Evolutionary conservation across 37 sponge, comb jelly and placozoan species (phyloP).

Genomic region (Halichondria panicea): DNA sequence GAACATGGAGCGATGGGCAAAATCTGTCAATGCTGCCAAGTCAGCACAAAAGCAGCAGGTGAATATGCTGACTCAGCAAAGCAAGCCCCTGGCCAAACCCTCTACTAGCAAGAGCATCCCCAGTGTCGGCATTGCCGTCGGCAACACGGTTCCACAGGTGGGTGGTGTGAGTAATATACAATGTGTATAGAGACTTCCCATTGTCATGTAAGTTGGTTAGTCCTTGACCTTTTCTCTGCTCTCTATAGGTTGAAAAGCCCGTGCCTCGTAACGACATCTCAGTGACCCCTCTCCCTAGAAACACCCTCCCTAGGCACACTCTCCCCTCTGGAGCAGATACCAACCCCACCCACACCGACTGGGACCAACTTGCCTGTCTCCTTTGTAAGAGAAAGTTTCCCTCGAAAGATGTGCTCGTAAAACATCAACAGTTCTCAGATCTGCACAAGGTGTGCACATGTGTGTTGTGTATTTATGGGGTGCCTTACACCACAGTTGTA

Average conservation of each 20-base stretch:
- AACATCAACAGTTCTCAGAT: slow-evolving; percentile 92
- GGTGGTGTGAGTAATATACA: neutral
- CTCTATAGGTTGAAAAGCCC: too few species aligned
- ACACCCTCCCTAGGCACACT: too few species aligned
- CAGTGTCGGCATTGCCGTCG: slow-evolving; percentile 1
- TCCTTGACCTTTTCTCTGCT: neutral
- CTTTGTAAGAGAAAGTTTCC: slow-evolving; percentile 97
- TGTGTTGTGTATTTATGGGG: too few species aligned
- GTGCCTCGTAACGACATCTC: too few species aligned
- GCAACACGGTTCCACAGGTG: slow-evolving; percentile 6
- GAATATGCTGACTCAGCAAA: slow-evolving; percentile 10
- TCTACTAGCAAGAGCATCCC: neutral
- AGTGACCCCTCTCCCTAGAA: neutral
- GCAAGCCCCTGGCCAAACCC: slow-evolving; percentile 1
- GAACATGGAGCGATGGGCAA: slow-evolving; percentile 99
- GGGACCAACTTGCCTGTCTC: slow-evolving; percentile 86
- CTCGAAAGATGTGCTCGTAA: slow-evolving; percentile 68
- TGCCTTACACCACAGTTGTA: too few species aligned
- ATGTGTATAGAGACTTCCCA: neutral
- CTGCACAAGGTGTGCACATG: slow-evolving; percentile 90
- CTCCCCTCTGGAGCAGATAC: slow-evolving; percentile 27
- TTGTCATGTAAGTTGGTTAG: neutral
- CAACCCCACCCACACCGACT: slow-evolving; percentile 82
- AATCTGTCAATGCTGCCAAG: slow-evolving; percentile 83
- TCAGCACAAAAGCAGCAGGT: slow-evolving; percentile 49